Evolutionary conservation across 2,797 vertebrate genomes (phyloP).

Genomic region (Phoebastria nigripes): DNA sequence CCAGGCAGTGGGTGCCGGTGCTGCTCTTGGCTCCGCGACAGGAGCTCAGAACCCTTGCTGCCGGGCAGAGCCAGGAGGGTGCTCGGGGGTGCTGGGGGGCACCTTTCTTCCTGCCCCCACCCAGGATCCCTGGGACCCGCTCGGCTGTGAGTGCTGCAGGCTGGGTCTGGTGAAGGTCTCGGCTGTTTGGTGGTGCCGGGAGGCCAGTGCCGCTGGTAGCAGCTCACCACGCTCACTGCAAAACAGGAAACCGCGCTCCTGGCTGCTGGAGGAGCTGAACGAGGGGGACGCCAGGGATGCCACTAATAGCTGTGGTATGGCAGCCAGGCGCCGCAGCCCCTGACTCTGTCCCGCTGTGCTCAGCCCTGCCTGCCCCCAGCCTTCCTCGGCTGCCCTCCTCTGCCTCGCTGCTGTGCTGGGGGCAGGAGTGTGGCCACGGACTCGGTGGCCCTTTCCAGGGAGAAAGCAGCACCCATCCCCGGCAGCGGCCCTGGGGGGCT

Average conservation of each 20-base stretch:
- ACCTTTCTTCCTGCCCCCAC: background rate
- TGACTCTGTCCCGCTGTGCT: background rate
- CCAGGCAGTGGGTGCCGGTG: fast-evolving
- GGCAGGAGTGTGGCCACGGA: background rate
- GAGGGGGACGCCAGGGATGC: background rate
- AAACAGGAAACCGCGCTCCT: slow-evolving; percentile 15
- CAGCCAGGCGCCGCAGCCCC: background rate
- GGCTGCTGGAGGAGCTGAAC: background rate
- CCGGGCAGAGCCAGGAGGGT: background rate
- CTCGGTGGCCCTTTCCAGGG: fast-evolving
- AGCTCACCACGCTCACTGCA: background rate
- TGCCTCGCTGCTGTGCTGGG: fast-evolving
- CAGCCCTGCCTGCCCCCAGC: background rate
- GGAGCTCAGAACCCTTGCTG: background rate
- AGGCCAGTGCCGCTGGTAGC: background rate
- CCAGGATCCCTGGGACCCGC: fast-evolving
- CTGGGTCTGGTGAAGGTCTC: background rate
- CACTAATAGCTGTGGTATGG: slow-evolving; percentile 20
- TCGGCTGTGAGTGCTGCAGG: fast-evolving
- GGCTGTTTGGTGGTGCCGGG: background rate
- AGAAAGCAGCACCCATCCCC: background rate
- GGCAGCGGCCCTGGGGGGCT: background rate
- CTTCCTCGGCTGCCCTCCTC: background rate
- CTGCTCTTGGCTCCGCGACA: background rate
- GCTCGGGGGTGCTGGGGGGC: background rate